Evolutionary conservation across 2,888 invertebrate genomes (phyloP), one percentile per base, ranked within the genome.

Genomic region (Macrophya alboannulata): DNA sequence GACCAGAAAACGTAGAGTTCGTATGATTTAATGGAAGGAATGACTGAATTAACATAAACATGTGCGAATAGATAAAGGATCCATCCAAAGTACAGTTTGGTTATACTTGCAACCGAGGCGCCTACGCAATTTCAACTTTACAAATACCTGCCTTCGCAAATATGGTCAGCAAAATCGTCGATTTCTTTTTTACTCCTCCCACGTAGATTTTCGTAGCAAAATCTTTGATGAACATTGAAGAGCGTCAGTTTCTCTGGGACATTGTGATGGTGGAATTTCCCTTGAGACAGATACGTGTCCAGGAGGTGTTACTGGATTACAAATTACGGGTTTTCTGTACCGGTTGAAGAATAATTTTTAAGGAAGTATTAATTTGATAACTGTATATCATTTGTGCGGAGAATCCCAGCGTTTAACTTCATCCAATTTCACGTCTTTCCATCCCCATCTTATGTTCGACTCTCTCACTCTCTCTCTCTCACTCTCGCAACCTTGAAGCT

Each of bases 401-500:
- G 51, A 77, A 51, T 77, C 17, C 3, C 17, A 8, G 17, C 9
- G 43, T 72, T 51, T 8, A 25, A 51, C 15, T 62, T 51, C 25
- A 31, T 62, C 48, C 59, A 4, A n/a, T 37, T 40, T 59, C 43
- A 12, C 43, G 43, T 62, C 12, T 17, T 15, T 43, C 45, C 10
- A 43, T 48, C 45, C 43, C 72, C 43, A 40, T 76, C 51, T 76
- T 48, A 25, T 51, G 8, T 76, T 48, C 59, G 21, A 21, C 12
- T 37, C 40, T 62, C 59, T 15, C 37, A 12, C 40, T 59, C 21
- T 59, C 17, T 59, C 40, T 59, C 21, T 59, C 17, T 59, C 12
- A 9, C 21, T 21, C 79, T 40, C 40, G 40, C 40, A 81, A 81
- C 81, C 81, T 62, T 62, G 62, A 62, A 81, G 81, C 81, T 62